Evolutionary conservation across 2,797 vertebrate genomes (phyloP).

Genomic region (Enteromius treurensis): DNA sequence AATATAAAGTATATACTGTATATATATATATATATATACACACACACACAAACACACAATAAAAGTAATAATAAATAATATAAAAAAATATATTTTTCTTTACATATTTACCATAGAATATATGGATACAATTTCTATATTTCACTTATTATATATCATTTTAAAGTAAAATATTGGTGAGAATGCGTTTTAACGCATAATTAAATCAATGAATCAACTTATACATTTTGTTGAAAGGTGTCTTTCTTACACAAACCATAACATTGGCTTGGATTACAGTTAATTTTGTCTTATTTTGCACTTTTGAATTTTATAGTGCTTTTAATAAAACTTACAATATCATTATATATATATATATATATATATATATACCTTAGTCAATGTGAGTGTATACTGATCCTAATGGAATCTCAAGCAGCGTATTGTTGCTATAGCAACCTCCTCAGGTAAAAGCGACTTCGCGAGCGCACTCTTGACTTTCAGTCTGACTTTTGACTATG

Average conservation of each 20-base stretch:
- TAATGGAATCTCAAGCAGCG: constrained; percentile 7
- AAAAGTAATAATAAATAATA: not conserved
- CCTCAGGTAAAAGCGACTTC: not conserved
- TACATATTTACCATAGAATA: not conserved
- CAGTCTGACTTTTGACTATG: not conserved
- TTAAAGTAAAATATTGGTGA: not conserved
- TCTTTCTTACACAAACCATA: not conserved
- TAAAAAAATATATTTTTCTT: not conserved
- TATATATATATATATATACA: too few relatives aligned
- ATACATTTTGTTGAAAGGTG: too few relatives aligned
- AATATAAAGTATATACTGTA: too few relatives aligned
- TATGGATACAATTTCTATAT: not conserved
- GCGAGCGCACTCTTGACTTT: not conserved
- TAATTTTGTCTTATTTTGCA: too few relatives aligned
- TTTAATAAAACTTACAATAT: too few relatives aligned
- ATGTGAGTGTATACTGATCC: not conserved
- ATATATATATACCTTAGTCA: too few relatives aligned
- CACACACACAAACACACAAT: too few relatives aligned
- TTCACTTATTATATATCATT: not conserved
- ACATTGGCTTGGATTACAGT: too few relatives aligned
- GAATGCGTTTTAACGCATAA: not conserved
- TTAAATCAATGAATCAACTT: not conserved
- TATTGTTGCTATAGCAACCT: constrained; percentile 34
- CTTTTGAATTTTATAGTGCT: too few relatives aligned
- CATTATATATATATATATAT: too few relatives aligned